Conservation (phyloP, 2,888 invertebrate genomes). For the Nephrotoma flavescens region DNA sequence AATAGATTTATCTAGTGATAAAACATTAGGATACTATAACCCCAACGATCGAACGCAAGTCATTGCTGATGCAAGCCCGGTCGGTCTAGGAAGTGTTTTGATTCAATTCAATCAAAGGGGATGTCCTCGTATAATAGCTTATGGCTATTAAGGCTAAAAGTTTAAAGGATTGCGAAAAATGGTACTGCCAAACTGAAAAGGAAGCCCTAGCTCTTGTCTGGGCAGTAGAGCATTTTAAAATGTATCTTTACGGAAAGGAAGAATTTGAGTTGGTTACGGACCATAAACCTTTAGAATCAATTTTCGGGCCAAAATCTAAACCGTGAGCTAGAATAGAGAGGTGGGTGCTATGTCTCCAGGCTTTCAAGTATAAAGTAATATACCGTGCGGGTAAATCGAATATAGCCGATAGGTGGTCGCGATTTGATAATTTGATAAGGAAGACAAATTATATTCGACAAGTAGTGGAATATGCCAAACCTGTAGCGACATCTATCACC, state of each 20-base stretch:
- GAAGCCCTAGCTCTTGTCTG: neutral
- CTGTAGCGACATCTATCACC: neutral
- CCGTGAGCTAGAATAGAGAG: conserved; percentile 17
- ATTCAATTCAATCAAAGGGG: no score
- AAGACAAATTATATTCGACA: neutral
- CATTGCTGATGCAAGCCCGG: no score
- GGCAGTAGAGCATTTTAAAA: conserved; percentile 25
- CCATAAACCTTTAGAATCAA: conserved; percentile 20
- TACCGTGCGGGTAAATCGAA: conserved; percentile 15
- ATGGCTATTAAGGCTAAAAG: neutral
- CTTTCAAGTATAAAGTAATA: conserved; percentile 14
- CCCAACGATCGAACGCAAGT: no score
- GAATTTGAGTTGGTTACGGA: conserved; percentile 22
- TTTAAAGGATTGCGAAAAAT: neutral
- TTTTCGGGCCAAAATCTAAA: conserved; percentile 16
- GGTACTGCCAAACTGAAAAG: neutral
- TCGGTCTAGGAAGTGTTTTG: no score
- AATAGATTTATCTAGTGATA: no score
- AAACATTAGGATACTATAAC: no score
- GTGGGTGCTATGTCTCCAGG: conserved; percentile 16
- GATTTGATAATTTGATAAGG: conserved; percentile 10
- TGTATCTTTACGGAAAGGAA: conserved; percentile 24
- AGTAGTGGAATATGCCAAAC: conserved; percentile 6
- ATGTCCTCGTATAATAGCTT: neutral
- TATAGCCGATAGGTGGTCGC: conserved; percentile 20